Conservation (phyloP, 2,797 vertebrate genomes). For the Ctenochaetus hawaiiensis region DNA sequence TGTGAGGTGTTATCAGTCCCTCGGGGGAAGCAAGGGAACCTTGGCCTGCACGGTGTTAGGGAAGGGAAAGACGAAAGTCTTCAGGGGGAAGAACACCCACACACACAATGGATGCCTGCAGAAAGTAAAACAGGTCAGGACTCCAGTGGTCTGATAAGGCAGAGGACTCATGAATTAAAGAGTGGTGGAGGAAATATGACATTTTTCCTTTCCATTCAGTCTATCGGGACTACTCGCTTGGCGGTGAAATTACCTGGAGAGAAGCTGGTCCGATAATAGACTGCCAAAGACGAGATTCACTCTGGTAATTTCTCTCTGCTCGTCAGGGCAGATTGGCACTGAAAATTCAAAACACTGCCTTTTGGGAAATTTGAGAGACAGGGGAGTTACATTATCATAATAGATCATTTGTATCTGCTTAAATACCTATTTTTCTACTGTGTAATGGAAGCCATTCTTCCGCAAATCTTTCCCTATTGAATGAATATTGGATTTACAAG, state of each 20-base stretch:
- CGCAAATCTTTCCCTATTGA: constrained; percentile 58
- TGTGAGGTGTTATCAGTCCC: constrained; percentile 81
- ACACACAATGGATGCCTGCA: constrained; percentile 77
- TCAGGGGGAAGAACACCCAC: constrained; percentile 76
- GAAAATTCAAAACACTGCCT: constrained; percentile 73
- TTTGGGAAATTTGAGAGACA: constrained; percentile 73
- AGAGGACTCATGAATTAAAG: constrained; percentile 86
- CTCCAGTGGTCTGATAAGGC: constrained; percentile 84
- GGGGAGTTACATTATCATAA: constrained; percentile 74
- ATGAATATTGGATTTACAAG: constrained; percentile 71
- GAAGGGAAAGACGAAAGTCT: constrained; percentile 65
- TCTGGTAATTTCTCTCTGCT: constrained; percentile 74
- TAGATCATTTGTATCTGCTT: constrained; percentile 76
- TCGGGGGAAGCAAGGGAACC: constrained; percentile 61
- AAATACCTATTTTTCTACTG: constrained; percentile 66
- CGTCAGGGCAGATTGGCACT: constrained; percentile 71
- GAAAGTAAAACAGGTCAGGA: constrained; percentile 86
- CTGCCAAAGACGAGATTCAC: constrained; percentile 75
- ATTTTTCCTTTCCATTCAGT: constrained; percentile 83
- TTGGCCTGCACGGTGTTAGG: constrained; percentile 60
- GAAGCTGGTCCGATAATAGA: constrained; percentile 79
- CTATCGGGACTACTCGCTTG: constrained; percentile 79
- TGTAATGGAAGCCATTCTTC: constrained; percentile 59
- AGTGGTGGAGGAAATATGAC: constrained; percentile 81
- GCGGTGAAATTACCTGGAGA: constrained; percentile 82